Evolutionary conservation across 2,797 vertebrate species (phyloP).

Genomic region (Anguilla obscura): DNA sequence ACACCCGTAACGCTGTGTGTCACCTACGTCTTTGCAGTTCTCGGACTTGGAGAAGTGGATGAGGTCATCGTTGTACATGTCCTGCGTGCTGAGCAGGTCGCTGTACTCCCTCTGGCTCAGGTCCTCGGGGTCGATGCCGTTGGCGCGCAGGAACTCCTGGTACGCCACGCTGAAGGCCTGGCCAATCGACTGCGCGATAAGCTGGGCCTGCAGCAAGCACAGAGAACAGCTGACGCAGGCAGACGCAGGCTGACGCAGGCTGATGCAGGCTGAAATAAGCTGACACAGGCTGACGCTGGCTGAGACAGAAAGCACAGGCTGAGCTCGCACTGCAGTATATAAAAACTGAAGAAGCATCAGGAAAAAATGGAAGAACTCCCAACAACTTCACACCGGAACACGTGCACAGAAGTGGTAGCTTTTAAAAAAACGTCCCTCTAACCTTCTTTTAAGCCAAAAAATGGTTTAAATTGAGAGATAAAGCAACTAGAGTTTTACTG

Average conservation of each 20-base stretch:
- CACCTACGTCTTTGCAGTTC: conserved; percentile 90
- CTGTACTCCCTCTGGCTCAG: conserved; percentile 96
- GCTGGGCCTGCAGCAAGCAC: conserved; percentile 79
- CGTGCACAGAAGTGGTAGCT: background rate
- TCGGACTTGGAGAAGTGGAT: conserved; percentile 97
- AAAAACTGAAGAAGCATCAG: too few species aligned
- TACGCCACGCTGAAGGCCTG: conserved; percentile 96
- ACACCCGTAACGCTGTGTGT: background rate
- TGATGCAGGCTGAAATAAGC: background rate
- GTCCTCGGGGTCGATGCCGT: conserved; percentile 94
- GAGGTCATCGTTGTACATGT: conserved; percentile 97
- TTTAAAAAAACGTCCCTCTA: background rate
- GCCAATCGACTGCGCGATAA: conserved; percentile 95
- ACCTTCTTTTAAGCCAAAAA: too few species aligned
- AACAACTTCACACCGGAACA: background rate
- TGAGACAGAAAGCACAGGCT: background rate
- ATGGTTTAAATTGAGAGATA: background rate
- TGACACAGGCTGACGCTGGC: background rate
- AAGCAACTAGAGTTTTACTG: too few species aligned
- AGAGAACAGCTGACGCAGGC: background rate
- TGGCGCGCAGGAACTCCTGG: conserved; percentile 93
- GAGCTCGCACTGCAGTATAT: background rate
- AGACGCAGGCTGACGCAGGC: background rate
- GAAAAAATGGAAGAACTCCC: too few species aligned
- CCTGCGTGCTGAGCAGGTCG: conserved; percentile 91